Conservation (phyloP, 2,113 vertebrate genomes). For the Raja brachyura region DNA sequence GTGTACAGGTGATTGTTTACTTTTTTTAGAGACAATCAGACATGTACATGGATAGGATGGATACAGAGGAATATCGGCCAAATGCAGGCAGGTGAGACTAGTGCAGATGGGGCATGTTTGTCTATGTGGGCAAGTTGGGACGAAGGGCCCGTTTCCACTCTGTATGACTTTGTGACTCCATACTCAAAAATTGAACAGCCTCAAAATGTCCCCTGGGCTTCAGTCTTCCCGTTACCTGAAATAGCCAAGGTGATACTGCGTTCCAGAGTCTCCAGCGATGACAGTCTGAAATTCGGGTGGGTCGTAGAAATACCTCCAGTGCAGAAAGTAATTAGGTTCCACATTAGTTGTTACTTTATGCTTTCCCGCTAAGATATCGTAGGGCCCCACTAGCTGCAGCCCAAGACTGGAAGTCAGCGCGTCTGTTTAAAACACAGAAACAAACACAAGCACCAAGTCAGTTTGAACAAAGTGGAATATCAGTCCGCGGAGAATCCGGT, state of each 20-base stretch:
- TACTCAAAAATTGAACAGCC: no score
- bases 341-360: constrained; percentile 62
- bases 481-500: not conserved
- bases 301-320: constrained; percentile 93
- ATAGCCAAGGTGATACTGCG: constrained; percentile 89
- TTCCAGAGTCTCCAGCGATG: constrained; percentile 66
- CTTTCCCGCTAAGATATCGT: constrained; percentile 81
- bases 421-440: constrained; percentile 56
- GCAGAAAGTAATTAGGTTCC: constrained; percentile 72
- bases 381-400: constrained; percentile 83
- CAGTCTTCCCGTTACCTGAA: constrained; percentile 67
- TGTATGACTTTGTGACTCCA: no score
- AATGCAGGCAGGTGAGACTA: no score
- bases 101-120: no score
- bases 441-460: not conserved
- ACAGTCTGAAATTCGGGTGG: constrained; percentile 95
- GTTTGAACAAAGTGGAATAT: not conserved
- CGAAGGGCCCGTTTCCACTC: no score
- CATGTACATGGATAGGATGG: no score
- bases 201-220: no score
- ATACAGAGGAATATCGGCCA: no score
- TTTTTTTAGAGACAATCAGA: no score
- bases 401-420: constrained; percentile 69
- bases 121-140: no score
- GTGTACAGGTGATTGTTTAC: no score